phyloP scores from a whole-genome alignment of 2,888 invertebrate species.

The Malacosoma neustria region DNA sequence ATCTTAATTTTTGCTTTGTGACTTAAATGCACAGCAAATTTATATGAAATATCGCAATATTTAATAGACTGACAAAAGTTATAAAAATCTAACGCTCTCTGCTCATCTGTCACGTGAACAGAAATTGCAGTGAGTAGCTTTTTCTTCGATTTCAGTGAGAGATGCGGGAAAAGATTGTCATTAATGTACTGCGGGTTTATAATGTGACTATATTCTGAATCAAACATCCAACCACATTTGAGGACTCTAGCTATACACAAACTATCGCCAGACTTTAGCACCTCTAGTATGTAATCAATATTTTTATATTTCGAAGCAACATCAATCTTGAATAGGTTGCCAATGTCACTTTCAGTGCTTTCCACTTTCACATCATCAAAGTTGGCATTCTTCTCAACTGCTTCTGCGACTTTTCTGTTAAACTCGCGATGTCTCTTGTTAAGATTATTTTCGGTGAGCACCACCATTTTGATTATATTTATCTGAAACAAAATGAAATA shows the following conservation, averaged over 20 bases:
- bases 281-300: constrained; percentile 35
- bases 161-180: constrained; percentile 35
- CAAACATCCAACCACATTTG: constrained; percentile 38
- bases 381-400: constrained; percentile 12
- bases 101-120: constrained; percentile 22
- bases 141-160: constrained; percentile 45
- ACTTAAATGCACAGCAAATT: constrained; percentile 13
- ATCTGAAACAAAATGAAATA: too few species aligned
- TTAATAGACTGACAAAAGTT: constrained; percentile 12
- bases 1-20: background rate
- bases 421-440: constrained; percentile 29
- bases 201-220: constrained; percentile 24
- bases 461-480: constrained; percentile 19
- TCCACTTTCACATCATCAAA: constrained; percentile 25
- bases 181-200: constrained; percentile 37
- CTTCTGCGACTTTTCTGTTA: constrained; percentile 29
- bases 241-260: constrained; percentile 39
- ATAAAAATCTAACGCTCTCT: constrained; percentile 28
- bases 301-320: constrained; percentile 39
- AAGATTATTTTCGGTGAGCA: constrained; percentile 24
- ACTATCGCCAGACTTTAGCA: constrained; percentile 38
- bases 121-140: constrained; percentile 33
- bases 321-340: constrained; percentile 45
- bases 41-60: constrained; percentile 10
- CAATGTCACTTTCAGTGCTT: constrained; percentile 29